phyloP scores from a whole-genome alignment of 2,113 vertebrate genomes.

The Calidris pugnax region DNA sequence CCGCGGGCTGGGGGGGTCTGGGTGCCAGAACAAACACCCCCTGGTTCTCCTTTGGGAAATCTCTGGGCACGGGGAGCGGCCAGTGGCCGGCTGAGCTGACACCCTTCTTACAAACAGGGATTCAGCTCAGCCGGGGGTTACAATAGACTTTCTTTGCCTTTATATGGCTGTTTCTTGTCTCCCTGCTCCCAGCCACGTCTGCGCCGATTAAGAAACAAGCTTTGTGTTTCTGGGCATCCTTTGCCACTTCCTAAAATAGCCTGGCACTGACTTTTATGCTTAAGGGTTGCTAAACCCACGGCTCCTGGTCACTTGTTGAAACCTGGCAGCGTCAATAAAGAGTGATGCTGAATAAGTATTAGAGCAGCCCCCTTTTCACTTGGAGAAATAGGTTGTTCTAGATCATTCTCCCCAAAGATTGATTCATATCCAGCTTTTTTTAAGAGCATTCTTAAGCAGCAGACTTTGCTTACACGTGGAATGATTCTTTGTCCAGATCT shows the following conservation, averaged over 20 bases:
- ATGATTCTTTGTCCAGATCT: background rate
- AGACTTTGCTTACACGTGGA: background rate
- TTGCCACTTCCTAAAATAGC: background rate
- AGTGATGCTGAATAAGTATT: background rate
- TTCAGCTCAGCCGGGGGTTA: background rate
- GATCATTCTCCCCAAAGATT: background rate
- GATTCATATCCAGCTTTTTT: background rate
- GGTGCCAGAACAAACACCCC: conserved; percentile 41
- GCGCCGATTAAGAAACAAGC: background rate
- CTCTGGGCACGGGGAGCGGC: background rate
- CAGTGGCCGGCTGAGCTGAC: conserved; percentile 6
- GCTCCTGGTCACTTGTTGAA: background rate
- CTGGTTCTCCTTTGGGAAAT: conserved; percentile 25
- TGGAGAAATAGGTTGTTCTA: background rate
- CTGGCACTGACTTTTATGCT: background rate
- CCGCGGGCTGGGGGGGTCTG: background rate
- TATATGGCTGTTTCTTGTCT: background rate
- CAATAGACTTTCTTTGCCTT: conserved; percentile 42
- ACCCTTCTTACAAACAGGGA: background rate
- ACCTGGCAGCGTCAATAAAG: background rate
- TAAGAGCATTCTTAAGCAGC: background rate
- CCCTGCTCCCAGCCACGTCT: background rate
- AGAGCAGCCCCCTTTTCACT: background rate
- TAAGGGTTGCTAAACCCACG: background rate
- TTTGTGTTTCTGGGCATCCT: background rate